Base-by-base conservation (phyloP, 2,888 invertebrate species). In the Electrophaes corylata region DNA sequence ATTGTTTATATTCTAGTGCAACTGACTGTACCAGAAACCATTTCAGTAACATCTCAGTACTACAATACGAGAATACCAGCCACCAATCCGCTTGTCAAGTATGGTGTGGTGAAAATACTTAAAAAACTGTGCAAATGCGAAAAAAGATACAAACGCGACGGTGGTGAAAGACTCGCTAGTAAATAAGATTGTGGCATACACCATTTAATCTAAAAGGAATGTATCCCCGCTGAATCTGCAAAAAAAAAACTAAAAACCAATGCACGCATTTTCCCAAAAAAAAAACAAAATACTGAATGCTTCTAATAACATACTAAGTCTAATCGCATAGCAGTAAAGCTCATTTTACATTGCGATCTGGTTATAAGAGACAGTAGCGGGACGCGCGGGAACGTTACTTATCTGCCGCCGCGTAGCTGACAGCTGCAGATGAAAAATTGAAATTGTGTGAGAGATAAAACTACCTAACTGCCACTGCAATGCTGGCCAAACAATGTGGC, bases 391-490 rank as follows among this genome's bases (percentile, higher is more conserved):
- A 79, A 83, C 86, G 89, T 90, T 90, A 91, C 90, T 90, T 91
- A 91, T 91, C 91, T 90, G 78, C 83, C 82, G 76, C 82, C 81
- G 84, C 80, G 82, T 79, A 79, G 89, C 90, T 89, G 91, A 91
- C 90, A 89, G 91, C 84, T 87, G 88, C 91, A 91, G 89, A 91
- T 91, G 91, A 91, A 91, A 91, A 91, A 91, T 91, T 91, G 91
- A 91, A 91, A 91, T 91, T 89, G 90, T 90, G 86, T 83, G 89
- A 90, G 91, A 91, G 91, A 91, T 91, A 91, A 91, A 91, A 91
- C 88, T 85, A 87, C 86, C 87, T 84, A 88, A 88, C 88, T 86
- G 84, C 85, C 73, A 79, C 84, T 79, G 81, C 82, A 78, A 70
- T 75, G 78, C 76, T 73, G 71, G 64, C 80, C 80, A 79, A 88